Evolutionary conservation across 2,888 invertebrate species (phyloP), one percentile per base, ranked within the genome.

Genomic region (Microdon myrmicae): DNA sequence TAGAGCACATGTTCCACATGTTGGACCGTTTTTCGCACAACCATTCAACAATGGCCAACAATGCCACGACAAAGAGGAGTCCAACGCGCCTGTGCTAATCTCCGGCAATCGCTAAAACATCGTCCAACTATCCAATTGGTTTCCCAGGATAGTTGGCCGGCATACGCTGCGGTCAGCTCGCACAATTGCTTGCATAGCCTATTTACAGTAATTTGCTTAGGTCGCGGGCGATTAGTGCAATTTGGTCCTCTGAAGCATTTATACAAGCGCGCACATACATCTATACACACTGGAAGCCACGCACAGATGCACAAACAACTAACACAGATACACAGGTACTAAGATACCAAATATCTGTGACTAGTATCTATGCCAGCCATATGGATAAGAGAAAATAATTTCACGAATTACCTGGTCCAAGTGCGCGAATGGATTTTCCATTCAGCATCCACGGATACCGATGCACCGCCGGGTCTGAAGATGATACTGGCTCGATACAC

Each of bases 181-280:
- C 12, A 9, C 64, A 58, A 47, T 47, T 47, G 51, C 41, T 47
- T 41, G 39, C 37, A 35, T 37, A 43, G 51, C 32, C 9, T 64
- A 64, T 58, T 64, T 64, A 58, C 64, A 64, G 47, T 64, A 64
- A 64, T 64, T 58, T 64, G 64, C 64, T 64, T 64, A 64, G 64
- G 64, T 64, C 64, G 64, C 58, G 53, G 64, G 10, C 64, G 64
- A 64, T 64, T 64, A 64, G 64, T 64, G 64, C 64, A 64, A 64
- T 64, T 64, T 64, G 51, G 64, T 53, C 28, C 31, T 32, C 10
- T 43, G 47, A 31, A 32, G 47, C 43, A 59, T 45, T 56, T 44
- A 22, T 37, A 26, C 31, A 38, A n/a, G n/a, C 29, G 56, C 29
- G 35, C 23, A 37, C 41, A 38, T 7, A 23, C 17, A 6, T 3